These are phyloP conservation scores for Arctopsyche grandis DNA, from an alignment of 1,140 invertebrate genomes.

Conservation along the genomic window DNA sequence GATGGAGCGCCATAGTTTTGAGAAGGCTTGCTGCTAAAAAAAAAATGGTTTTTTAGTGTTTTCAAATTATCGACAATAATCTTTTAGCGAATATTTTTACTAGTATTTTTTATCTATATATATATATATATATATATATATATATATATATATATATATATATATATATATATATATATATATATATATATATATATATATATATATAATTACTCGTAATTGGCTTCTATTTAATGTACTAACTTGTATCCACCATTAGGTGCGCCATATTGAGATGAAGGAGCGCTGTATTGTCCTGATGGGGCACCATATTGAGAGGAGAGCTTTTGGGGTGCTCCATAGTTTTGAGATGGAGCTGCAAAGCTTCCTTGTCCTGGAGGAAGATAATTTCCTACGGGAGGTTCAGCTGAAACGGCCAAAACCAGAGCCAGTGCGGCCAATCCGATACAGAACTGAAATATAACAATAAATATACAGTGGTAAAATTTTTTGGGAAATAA, in stretches of 20 bases:
- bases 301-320: slow-evolving; percentile 43
- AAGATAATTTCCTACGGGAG: slow-evolving; percentile 46
- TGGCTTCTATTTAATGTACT: neutral
- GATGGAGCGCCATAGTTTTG: slow-evolving; percentile 40
- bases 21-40: neutral
- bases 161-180: too few species aligned
- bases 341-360: slow-evolving; percentile 45
- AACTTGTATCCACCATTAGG: slow-evolving; percentile 5
- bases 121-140: too few species aligned
- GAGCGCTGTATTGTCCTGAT: slow-evolving; percentile 8
- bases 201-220: too few species aligned
- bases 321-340: slow-evolving; percentile 34
- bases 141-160: too few species aligned
- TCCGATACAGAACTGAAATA: slow-evolving; percentile 35
- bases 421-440: slow-evolving; percentile 32
- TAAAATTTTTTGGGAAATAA: neutral
- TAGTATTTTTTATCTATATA: too few species aligned
- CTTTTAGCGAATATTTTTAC: too few species aligned
- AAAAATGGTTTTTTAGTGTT: neutral
- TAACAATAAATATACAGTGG: neutral
- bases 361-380: slow-evolving; percentile 37
- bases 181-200: too few species aligned
- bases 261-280: slow-evolving; percentile 14
- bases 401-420: slow-evolving; percentile 43
- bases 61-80: too few species aligned